phyloP scores from a whole-genome alignment of 2,113 vertebrate species.

The Gopherus flavomarginatus region DNA sequence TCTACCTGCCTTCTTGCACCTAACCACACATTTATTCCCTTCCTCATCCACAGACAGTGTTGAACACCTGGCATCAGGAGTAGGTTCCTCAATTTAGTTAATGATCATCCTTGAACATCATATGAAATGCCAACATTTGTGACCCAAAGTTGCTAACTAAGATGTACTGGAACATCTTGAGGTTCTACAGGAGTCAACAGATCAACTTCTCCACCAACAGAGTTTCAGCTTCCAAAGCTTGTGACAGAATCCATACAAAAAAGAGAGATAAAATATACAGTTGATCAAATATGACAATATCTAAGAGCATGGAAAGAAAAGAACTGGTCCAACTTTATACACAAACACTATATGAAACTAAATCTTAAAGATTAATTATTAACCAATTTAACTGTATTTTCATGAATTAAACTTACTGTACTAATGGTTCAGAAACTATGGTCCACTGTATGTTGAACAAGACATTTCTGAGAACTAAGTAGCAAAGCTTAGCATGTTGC shows the following conservation, averaged over 20 bases:
- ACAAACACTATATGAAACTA: not conserved
- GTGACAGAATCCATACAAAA: not conserved
- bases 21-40: not conserved
- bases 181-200: accelerated
- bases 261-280: not conserved
- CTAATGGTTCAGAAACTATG: not conserved
- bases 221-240: not conserved
- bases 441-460: not conserved
- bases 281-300: not conserved
- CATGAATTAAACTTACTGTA: conserved; percentile 24
- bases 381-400: conserved; percentile 33
- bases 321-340: not conserved
- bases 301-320: not conserved
- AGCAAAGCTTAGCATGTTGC: conserved; percentile 31
- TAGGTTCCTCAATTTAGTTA: conserved; percentile 1
- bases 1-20: not conserved
- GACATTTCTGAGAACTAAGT: conserved; percentile 32
- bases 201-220: not conserved
- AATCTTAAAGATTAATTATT: not conserved
- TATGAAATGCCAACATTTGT: not conserved
- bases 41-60: not conserved
- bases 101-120: conserved; percentile 5
- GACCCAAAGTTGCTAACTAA: not conserved
- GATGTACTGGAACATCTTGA: not conserved
- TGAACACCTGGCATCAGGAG: not conserved